Base-by-base conservation (phyloP, 2,797 vertebrate genomes). In the Halcyon leucocephala region DNA sequence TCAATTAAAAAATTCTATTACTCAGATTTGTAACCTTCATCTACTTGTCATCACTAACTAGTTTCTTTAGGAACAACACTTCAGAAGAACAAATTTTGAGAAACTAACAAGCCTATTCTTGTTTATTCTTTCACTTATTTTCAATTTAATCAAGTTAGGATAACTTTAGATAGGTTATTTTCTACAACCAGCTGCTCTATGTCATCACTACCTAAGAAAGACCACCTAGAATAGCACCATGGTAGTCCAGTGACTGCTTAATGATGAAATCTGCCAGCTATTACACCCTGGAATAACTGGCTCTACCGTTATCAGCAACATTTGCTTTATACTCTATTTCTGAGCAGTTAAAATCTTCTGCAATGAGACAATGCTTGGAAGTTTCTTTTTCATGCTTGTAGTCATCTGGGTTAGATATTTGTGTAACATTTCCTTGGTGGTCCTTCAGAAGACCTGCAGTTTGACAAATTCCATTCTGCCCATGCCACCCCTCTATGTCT, bases 101-200 rank as follows among this genome's bases (percentile, higher is more conserved):
- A 82, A 58, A 52, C 2, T 10, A 72, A 15, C 17, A 49, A 22
- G 35, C 9, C 58, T 92, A 15, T 77, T 94, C 69, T 84, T 19
- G 0, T 82, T 70, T 62, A 74, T 61, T 91, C 62, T 94, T 89
- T 60, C 60, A 57, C 48, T 90, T 82, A 29, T 52, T 85, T 93
- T 93, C 67, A 89, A 49, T 77, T 92, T 77, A 77, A 86, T 80
- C 24, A 94, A 87, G 71, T 55, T 60, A 71, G 16, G 78, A 91
- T 93, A 96, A 96, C 90, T 96, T 96, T 95, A 92, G 95, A 64
- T 49, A 49, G 22, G 92, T 85, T 97, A 97, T 97, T 96, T 97
- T 97, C 86, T 94, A 89, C 93, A 92, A 42, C 67, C 96, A 97
- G 95, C 95, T 97, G 96, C 74, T 93, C 81, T 96, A 64, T 97